These are phyloP conservation scores for Hypocryptadius cinnamomeus DNA, from an alignment of 2,113 vertebrate genomes.

Conservation along the genomic window DNA sequence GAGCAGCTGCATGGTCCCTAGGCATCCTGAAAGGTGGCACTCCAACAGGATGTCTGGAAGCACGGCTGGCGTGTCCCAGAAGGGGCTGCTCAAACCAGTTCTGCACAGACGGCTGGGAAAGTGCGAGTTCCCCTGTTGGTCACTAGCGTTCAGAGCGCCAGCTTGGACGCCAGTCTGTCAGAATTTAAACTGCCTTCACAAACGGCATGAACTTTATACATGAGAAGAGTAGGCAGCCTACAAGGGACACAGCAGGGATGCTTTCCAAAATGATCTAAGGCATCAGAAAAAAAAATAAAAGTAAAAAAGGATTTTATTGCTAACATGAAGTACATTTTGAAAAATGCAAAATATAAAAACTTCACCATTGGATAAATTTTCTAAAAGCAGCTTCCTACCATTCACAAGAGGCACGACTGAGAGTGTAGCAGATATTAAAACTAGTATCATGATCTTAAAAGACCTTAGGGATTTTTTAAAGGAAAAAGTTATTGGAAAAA, in stretches of 20 bases:
- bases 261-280: constrained; percentile 6
- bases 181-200: background rate
- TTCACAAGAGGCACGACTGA: background rate
- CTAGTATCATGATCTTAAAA: background rate
- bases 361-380: background rate
- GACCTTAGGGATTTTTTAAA: background rate
- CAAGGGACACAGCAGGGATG: background rate
- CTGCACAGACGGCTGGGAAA: constrained; percentile 48
- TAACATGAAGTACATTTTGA: background rate
- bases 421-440: background rate
- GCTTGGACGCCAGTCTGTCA: constrained; percentile 42
- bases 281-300: background rate
- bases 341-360: background rate
- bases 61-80: background rate
- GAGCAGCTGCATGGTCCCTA: background rate
- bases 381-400: background rate
- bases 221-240: background rate
- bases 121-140: constrained; percentile 19
- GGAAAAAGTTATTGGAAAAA: background rate
- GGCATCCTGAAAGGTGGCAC: constrained; percentile 3
- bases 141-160: background rate
- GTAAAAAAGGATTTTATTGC: background rate
- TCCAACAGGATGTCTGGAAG: constrained; percentile 35
- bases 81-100: background rate
- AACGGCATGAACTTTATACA: constrained; percentile 39